A percentile compares a stretch with the other conserved stretches of the same genome.
These are phyloP conservation scores for Pogonomyrmex barbatus DNA, from an alignment of 1,140 invertebrate species.

Conservation along the genomic window DNA sequence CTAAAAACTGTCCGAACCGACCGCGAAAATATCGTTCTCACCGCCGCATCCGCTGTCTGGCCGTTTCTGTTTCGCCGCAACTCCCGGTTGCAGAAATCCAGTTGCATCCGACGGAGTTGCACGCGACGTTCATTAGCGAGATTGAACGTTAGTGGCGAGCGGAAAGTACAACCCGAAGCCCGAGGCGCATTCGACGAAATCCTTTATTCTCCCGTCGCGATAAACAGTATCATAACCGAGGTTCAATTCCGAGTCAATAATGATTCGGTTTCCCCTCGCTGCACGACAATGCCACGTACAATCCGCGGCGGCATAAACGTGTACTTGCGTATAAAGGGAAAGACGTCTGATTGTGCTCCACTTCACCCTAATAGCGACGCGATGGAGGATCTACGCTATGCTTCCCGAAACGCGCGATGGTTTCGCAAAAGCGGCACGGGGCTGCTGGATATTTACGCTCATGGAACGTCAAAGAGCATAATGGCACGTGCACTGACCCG, in stretches of 20 bases:
- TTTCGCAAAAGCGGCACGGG: constrained; percentile 38
- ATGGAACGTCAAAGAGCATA: constrained; percentile 57
- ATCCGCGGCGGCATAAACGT: not conserved
- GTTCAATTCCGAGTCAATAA: constrained; percentile 17
- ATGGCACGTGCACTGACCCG: constrained; percentile 65
- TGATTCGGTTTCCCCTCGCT: constrained; percentile 13
- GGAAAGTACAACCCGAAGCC: constrained; percentile 9
- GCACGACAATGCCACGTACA: not conserved
- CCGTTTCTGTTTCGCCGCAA: constrained; percentile 1
- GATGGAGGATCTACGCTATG: constrained; percentile 5
- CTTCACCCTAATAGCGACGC: constrained; percentile 37
- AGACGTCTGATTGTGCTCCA: constrained; percentile 45
- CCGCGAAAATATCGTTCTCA: constrained; percentile 51
- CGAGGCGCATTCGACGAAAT: constrained; percentile 1
- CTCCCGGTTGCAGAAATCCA: not conserved
- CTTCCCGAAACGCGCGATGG: constrained; percentile 50
- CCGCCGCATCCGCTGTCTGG: constrained; percentile 23
- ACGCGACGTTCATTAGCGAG: constrained; percentile 10
- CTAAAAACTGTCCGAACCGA: constrained; percentile 18
- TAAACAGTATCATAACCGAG: not conserved
- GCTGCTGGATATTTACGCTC: constrained; percentile 65
- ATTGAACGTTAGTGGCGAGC: constrained; percentile 21
- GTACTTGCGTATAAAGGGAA: not conserved
- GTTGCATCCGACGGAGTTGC: not conserved
- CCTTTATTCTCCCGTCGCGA: not conserved